phyloP scores from a whole-genome alignment of 2,797 vertebrate genomes.

The Gymnoscopelus braueri region DNA sequence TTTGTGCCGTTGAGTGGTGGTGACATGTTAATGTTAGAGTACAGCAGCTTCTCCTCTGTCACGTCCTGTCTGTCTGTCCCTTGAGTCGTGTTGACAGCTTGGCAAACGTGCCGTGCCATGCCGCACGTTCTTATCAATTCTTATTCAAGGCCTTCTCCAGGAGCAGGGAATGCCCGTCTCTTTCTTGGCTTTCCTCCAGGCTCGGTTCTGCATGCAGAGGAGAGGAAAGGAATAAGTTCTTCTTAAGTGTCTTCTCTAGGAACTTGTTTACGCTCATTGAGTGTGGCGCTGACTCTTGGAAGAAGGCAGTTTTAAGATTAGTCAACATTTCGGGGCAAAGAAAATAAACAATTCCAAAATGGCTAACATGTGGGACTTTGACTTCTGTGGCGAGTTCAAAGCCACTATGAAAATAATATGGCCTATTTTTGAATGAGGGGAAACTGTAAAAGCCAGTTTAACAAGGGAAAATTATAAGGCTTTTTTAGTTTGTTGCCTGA shows the following conservation, averaged over 20 bases:
- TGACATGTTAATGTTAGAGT: constrained; percentile 47
- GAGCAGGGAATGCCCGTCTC: constrained; percentile 2
- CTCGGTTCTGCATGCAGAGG: not conserved
- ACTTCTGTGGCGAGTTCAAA: constrained; percentile 83
- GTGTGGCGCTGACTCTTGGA: constrained; percentile 47
- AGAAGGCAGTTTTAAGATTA: constrained; percentile 53
- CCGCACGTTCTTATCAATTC: not conserved
- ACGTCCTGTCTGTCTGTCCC: constrained; percentile 11
- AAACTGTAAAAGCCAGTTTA: constrained; percentile 74
- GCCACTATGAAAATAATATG: constrained; percentile 81
- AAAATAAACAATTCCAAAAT: constrained; percentile 77
- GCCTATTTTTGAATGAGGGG: constrained; percentile 78
- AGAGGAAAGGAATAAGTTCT: constrained; percentile 10
- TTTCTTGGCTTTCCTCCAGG: not conserved
- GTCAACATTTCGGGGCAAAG: constrained; percentile 57
- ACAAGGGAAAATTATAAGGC: constrained; percentile 83
- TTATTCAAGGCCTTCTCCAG: not conserved
- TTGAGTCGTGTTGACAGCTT: no score
- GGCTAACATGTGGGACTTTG: constrained; percentile 79
- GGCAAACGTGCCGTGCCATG: not conserved
- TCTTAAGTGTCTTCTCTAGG: constrained; percentile 22
- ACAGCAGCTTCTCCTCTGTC: constrained; percentile 31
- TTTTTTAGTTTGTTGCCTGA: constrained; percentile 60
- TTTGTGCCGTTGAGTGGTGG: constrained; percentile 8
- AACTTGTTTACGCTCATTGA: constrained; percentile 42